phyloP scores from a whole-genome alignment of 2,888 invertebrate species.

The Abrostola triplasia region DNA sequence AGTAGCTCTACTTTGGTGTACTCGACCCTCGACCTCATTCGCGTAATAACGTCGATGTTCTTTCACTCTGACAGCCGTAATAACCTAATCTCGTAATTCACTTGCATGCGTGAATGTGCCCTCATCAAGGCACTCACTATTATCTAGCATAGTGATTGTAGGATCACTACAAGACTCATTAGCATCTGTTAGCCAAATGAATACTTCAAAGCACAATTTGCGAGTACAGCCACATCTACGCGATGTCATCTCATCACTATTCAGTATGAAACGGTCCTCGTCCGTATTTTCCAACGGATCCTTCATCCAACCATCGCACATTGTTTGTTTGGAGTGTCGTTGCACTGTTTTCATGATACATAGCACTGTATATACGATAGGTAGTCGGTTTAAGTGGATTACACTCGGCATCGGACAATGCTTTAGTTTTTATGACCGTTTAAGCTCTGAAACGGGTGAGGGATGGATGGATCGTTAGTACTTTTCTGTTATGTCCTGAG shows the following conservation, averaged over 20 bases:
- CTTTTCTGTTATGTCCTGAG: slow-evolving; percentile 66
- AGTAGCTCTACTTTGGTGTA: neutral
- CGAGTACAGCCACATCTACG: slow-evolving; percentile 48
- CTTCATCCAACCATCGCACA: slow-evolving; percentile 47
- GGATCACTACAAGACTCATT: slow-evolving; percentile 47
- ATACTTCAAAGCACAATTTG: slow-evolving; percentile 58
- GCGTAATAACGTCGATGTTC: slow-evolving; percentile 22
- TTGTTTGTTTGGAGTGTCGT: slow-evolving; percentile 63
- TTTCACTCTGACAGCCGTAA: slow-evolving; percentile 15
- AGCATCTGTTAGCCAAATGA: slow-evolving; percentile 57
- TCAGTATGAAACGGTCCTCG: slow-evolving; percentile 61
- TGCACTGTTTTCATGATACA: slow-evolving; percentile 65
- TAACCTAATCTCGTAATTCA: slow-evolving; percentile 44
- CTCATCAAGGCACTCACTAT: slow-evolving; percentile 40
- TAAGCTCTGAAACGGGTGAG: slow-evolving; percentile 65
- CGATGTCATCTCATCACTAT: slow-evolving; percentile 64
- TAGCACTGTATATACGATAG: slow-evolving; percentile 62
- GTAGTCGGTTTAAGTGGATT: slow-evolving; percentile 73
- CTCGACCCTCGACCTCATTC: slow-evolving; percentile 4
- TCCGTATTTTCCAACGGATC: slow-evolving; percentile 54
- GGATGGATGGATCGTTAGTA: slow-evolving; percentile 71
- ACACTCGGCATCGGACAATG: slow-evolving; percentile 73
- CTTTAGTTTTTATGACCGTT: slow-evolving; percentile 76
- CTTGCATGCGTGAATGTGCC: slow-evolving; percentile 25
- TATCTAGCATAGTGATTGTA: slow-evolving; percentile 35